Evolutionary conservation across 2,113 vertebrate genomes (phyloP), one percentile per base, ranked within the genome.

Genomic region (Atlantisia rogersi): DNA sequence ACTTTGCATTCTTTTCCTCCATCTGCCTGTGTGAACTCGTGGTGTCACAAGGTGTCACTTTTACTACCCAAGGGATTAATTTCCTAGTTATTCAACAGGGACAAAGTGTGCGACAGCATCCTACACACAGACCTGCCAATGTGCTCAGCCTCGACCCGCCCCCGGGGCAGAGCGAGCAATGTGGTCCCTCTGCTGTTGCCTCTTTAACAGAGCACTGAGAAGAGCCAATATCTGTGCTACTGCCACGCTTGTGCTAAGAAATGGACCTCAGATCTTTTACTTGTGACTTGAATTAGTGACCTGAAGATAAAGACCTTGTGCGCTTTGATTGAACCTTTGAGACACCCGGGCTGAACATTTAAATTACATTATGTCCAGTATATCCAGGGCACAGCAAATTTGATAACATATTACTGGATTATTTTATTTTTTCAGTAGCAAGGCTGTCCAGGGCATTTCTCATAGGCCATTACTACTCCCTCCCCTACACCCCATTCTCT

Each of bases 11-110:
- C 89, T 75, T 64, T 80, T 60, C 55, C 75, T 85, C 55, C 31
- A 29, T 60, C 78, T 86, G 37, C 81, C 78, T 71, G 31, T 63
- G 59, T 24, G 85, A 91, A 94, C 80, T 8, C 79, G 75, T 77
- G 59, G 67, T 91, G 84, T 73, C 10, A 7, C 83, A 87, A 81
- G 35, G 81, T 92, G 82, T 75, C 90, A 82, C 42, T 25, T 65
- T 79, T 67, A 55, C 71, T 71, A 52, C 86, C 40, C 69, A 53
- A 80, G 73, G 85, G 89, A 96, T 94, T 92, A 87, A 95, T 97
- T 92, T 92, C 60, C 79, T 90, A n/a, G 67, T 88, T 91, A 94
- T 68, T 88, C 76, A 85, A 77, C 28, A 65, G 76, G 59, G 46
- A 89, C 59, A 93, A 83, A 67, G 60, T 3, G 2, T 91, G 87